A percentile compares a stretch with the other conserved stretches of the same genome.
Evolutionary conservation across 2,113 vertebrate genomes (phyloP).

Genomic region (Gallinago media): DNA sequence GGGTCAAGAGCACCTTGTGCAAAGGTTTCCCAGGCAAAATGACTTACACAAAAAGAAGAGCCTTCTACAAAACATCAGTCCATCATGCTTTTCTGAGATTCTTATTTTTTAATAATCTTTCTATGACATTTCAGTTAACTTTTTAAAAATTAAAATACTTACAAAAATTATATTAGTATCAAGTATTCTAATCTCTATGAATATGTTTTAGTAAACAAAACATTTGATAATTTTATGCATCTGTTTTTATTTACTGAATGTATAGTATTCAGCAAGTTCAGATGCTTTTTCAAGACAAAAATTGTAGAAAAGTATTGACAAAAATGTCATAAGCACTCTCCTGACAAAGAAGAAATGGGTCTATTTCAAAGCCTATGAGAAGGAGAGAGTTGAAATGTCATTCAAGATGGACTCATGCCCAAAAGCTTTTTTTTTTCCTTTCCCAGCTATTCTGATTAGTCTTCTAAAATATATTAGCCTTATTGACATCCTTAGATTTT

Average conservation of each 20-base stretch:
- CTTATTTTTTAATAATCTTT: not conserved
- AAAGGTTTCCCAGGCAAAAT: not conserved
- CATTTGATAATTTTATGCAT: not conserved
- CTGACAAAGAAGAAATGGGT: constrained; percentile 5
- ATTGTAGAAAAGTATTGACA: not conserved
- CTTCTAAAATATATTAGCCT: not conserved
- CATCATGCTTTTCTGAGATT: not conserved
- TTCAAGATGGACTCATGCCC: not conserved
- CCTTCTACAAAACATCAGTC: not conserved
- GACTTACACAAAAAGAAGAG: not conserved
- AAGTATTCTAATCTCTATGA: not conserved
- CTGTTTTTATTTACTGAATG: not conserved
- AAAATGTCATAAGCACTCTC: not conserved
- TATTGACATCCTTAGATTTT: not conserved
- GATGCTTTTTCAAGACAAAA: not conserved
- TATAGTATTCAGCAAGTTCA: not conserved
- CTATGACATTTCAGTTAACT: not conserved
- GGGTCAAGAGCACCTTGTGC: not conserved
- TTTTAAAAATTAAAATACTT: not conserved
- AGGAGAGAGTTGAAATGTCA: not conserved
- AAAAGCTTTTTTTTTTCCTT: not conserved
- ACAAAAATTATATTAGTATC: not conserved
- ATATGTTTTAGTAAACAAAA: not conserved
- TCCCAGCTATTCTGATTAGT: not conserved
- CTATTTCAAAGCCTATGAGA: constrained; percentile 3